Conservation (phyloP, 1,140 invertebrate species). For the Chionoecetes opilio region DNA sequence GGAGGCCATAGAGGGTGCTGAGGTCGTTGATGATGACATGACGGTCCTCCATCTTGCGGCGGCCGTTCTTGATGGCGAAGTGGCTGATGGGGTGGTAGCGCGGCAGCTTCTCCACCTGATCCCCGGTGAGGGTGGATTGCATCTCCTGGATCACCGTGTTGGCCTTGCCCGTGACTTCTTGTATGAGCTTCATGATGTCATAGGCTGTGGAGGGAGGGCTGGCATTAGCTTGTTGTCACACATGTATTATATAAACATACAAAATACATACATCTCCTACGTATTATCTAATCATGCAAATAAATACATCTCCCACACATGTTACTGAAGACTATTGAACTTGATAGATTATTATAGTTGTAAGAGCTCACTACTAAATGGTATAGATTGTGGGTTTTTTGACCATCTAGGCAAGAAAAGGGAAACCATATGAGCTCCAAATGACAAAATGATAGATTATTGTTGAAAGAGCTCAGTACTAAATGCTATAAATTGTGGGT, state of each 20-base stretch:
- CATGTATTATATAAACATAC: too few relatives aligned
- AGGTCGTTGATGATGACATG: conserved; percentile 89
- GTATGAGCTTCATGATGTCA: conserved; percentile 89
- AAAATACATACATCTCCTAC: not conserved
- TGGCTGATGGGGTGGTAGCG: conserved; percentile 84
- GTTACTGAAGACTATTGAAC: not conserved
- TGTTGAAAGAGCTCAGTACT: too few relatives aligned
- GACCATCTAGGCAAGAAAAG: too few relatives aligned
- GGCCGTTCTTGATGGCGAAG: conserved; percentile 90
- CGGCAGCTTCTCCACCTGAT: conserved; percentile 76
- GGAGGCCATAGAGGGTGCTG: conserved; percentile 83
- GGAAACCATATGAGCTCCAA: too few relatives aligned
- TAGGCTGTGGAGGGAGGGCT: conserved; percentile 86
- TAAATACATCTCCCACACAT: not conserved
- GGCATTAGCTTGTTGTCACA: not conserved
- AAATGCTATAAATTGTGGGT: too few relatives aligned
- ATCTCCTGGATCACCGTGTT: conserved; percentile 86
- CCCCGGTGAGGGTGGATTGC: conserved; percentile 84
- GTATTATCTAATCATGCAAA: not conserved
- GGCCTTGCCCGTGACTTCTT: conserved; percentile 88
- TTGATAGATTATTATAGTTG: too few relatives aligned
- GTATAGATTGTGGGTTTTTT: too few relatives aligned
- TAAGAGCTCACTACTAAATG: too few relatives aligned
- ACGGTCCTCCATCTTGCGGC: conserved; percentile 94
- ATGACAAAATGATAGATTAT: too few relatives aligned